phyloP scores from a whole-genome alignment of 2,888 invertebrate genomes.

The Nephrotoma guestfalica region DNA sequence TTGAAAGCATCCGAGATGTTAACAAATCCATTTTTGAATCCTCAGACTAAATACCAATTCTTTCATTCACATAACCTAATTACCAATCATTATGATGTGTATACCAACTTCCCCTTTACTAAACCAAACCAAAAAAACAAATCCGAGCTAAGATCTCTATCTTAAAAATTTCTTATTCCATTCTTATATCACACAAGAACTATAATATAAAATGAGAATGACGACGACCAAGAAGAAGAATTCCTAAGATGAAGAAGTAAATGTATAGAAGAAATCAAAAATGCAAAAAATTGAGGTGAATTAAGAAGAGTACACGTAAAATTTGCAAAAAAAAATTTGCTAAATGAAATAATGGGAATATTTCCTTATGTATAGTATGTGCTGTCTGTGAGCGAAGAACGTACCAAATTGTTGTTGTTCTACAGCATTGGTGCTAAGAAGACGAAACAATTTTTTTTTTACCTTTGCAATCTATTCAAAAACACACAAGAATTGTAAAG shows the following conservation, averaged over 20 bases:
- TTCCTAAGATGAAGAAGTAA: not conserved
- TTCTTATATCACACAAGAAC: not conserved
- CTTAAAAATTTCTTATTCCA: not conserved
- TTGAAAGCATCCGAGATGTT: no score
- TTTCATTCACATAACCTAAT: not conserved
- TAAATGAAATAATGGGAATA: not conserved
- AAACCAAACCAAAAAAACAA: not conserved
- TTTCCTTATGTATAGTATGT: not conserved
- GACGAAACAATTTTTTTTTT: not conserved
- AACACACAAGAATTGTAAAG: not conserved
- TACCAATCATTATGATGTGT: not conserved
- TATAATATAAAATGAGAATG: not conserved
- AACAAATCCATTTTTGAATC: no score
- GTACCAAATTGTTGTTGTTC: not conserved
- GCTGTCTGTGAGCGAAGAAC: not conserved
- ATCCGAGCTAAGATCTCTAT: not conserved
- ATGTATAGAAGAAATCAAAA: not conserved
- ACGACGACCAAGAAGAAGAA: not conserved
- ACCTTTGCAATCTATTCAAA: not conserved
- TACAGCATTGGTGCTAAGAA: not conserved
- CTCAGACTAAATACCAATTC: not conserved
- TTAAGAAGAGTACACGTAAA: not conserved
- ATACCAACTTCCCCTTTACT: not conserved
- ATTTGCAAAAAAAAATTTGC: not conserved
- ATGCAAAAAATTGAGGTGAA: not conserved